Conservation (phyloP, 2,888 invertebrate species). For the Limnephilus lunatus region DNA sequence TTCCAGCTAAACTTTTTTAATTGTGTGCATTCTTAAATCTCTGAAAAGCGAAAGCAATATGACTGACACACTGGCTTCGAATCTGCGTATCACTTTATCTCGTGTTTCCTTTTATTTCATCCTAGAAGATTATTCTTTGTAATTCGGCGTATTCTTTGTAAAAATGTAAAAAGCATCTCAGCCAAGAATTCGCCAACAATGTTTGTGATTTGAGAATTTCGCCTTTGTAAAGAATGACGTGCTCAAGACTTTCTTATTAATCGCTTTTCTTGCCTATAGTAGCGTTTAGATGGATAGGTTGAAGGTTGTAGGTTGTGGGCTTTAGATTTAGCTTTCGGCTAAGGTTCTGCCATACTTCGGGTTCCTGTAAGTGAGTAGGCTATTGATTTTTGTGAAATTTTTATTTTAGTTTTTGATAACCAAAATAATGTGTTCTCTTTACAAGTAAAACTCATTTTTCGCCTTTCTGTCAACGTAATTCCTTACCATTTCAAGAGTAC, state of each 20-base stretch:
- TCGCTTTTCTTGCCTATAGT: constrained; percentile 6
- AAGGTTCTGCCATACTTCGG: not conserved
- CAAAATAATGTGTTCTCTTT: not conserved
- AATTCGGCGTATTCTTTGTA: no score
- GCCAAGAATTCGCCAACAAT: constrained; percentile 23
- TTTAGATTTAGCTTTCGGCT: not conserved
- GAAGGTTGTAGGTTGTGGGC: not conserved
- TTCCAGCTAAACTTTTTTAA: not conserved
- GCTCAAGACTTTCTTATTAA: constrained; percentile 20
- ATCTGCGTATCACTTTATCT: constrained; percentile 34
- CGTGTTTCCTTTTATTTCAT: not conserved
- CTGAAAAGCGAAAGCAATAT: not conserved
- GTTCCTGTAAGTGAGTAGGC: not conserved
- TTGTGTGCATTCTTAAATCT: not conserved
- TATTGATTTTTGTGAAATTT: not conserved
- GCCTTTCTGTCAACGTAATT: no score
- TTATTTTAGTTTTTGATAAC: not conserved
- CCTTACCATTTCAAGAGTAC: no score
- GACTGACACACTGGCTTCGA: not conserved
- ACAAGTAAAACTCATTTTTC: not conserved
- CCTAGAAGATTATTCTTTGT: not conserved
- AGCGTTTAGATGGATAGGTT: not conserved
- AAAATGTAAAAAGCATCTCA: constrained; percentile 16
- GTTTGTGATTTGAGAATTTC: constrained; percentile 37
- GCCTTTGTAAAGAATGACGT: constrained; percentile 24